Evolutionary conservation across 2,888 invertebrate species (phyloP), one percentile per base, ranked within the genome.

Genomic region (Harpalus rufipes): DNA sequence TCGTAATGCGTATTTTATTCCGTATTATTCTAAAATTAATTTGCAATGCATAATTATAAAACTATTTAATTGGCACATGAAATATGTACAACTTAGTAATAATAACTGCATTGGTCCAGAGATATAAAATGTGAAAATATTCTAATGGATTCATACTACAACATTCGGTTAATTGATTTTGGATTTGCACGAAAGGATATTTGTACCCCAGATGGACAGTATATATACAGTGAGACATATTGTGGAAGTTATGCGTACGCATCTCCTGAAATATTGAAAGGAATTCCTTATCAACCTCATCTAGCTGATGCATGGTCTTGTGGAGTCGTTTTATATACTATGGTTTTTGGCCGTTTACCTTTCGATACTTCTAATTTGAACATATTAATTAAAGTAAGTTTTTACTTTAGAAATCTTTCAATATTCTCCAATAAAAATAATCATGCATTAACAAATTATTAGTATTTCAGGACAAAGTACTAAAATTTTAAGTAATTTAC

Each of bases 221-320:
- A 92, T 85, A 91, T 94, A 0, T 91, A 96, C 0, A 96, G 96
- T 87, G 95, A 96, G 89, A 97, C 96, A 0, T 96, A 95, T 89
- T 97, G 97, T 89, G 97, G 97, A 0, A 97, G 97, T 90, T 97
- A 96, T 88, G 97, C 97, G 0, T 97, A 97, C 89, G 97, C 97
- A 0, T 95, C 97, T 0, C 97, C 97, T 0, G 97, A 97, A 91
- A 96, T 97, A 86, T 90, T 97, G 4, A 94, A 95, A 86, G 97
- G 97, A 16, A 94, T 95, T 44, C 96, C 97, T 0, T 97, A 97
- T 88, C 94, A 95, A 88, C 96, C 97, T 0, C 95, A 95, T 88
- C 92, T 94, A 87, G 95, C 97, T 0, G 97, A 97, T 87, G 92
- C 97, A 61, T 97, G 97, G 97, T 97, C 97, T 81, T 95, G 96